Evolutionary conservation across 2,113 vertebrate genomes (phyloP).

Genomic region (cattle (Bos taurus)): DNA sequence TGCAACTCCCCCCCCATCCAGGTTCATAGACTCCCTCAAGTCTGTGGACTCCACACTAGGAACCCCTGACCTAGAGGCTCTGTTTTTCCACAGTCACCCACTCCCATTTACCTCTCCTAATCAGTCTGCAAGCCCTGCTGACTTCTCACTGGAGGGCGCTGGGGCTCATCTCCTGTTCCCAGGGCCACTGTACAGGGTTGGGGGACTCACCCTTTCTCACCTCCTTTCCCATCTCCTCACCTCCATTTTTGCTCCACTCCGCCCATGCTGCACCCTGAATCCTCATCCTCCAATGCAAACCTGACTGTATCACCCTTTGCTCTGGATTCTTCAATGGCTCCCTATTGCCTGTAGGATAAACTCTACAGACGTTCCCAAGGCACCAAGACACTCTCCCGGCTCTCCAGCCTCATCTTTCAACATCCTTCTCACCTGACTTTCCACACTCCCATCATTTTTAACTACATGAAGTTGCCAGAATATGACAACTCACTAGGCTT

Average conservation of each 20-base stretch:
- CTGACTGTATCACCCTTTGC: neutral
- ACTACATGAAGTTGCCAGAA: neutral
- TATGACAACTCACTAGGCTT: neutral
- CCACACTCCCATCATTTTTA: neutral
- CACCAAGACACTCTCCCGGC: neutral
- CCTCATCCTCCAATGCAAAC: neutral
- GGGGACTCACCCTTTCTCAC: neutral
- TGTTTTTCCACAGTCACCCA: neutral
- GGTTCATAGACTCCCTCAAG: neutral
- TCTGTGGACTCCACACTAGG: neutral
- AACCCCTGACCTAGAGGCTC: neutral
- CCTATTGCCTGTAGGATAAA: neutral
- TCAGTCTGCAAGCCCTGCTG: neutral
- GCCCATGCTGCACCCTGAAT: neutral
- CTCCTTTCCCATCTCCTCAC: neutral
- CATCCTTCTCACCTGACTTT: too few relatives aligned
- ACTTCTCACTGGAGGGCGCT: rapidly evolving
- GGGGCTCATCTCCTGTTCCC: neutral
- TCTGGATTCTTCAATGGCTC: neutral
- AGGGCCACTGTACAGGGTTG: neutral
- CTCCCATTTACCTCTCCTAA: neutral
- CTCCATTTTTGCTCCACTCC: too few relatives aligned
- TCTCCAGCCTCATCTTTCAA: neutral
- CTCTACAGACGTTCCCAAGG: neutral
- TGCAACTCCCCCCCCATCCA: neutral